phyloP scores from a whole-genome alignment of 2,888 invertebrate species.

The Phlogophora meticulosa region DNA sequence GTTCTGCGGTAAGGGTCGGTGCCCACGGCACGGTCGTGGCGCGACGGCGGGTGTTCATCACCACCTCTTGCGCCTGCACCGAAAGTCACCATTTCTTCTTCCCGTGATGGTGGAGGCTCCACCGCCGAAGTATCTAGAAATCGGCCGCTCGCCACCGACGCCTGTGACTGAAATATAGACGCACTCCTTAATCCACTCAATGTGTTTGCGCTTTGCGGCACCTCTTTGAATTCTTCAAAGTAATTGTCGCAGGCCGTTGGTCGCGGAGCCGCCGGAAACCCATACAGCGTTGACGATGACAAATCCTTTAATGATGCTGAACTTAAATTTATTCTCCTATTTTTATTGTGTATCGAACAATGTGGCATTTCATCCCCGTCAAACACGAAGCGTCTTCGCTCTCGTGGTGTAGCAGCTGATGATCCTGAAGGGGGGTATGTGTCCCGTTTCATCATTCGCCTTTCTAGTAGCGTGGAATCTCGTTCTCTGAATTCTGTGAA shows the following conservation, averaged over 20 bases:
- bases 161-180: conserved; percentile 89
- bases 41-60: conserved; percentile 76
- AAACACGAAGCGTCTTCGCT: conserved; percentile 92
- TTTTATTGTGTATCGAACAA: conserved; percentile 91
- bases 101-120: conserved; percentile 92
- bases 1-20: conserved; percentile 91
- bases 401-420: conserved; percentile 87
- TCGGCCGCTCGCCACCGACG: conserved; percentile 93
- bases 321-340: conserved; percentile 87
- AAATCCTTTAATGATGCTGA: conserved; percentile 92
- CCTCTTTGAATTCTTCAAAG: conserved; percentile 90
- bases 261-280: conserved; percentile 92
- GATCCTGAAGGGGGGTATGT: conserved; percentile 86
- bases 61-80: conserved; percentile 90
- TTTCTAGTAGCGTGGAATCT: conserved; percentile 84
- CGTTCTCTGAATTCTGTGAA: conserved; percentile 88
- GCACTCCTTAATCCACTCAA: conserved; percentile 87
- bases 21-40: conserved; percentile 88
- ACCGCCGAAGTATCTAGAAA: conserved; percentile 93
- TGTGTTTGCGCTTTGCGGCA: conserved; percentile 89
- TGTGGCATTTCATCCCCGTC: conserved; percentile 91
- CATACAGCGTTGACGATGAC: conserved; percentile 91
- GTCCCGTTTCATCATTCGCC: conserved; percentile 88
- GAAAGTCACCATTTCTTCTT: conserved; percentile 94
- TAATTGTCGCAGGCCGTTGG: conserved; percentile 92